These are phyloP conservation scores for Chauna torquata DNA, from an alignment of 2,113 vertebrate genomes.

Conservation along the genomic window DNA sequence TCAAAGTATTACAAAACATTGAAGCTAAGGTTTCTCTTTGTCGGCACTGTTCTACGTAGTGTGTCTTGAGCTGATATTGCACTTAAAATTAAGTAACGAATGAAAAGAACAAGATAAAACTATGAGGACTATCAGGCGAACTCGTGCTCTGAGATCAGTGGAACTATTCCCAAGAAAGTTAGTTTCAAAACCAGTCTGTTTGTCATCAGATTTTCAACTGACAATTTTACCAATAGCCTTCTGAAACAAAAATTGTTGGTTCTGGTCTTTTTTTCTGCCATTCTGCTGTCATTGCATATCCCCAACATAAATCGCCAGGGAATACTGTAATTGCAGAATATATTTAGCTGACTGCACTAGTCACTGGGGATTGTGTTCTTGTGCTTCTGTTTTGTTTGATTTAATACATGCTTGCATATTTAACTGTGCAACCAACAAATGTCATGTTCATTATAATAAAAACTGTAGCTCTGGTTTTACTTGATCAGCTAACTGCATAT, in stretches of 20 bases:
- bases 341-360: constrained; percentile 47
- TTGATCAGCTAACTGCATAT: neutral
- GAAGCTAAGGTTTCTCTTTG: neutral
- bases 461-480: constrained; percentile 27
- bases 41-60: neutral
- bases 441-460: neutral
- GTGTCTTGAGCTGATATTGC: neutral
- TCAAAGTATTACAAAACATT: neutral
- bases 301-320: constrained; percentile 55
- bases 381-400: constrained; percentile 56
- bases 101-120: neutral
- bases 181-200: neutral
- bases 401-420: constrained; percentile 60
- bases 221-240: constrained; percentile 1
- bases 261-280: constrained; percentile 21
- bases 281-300: neutral
- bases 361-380: constrained; percentile 40
- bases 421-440: constrained; percentile 50
- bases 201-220: neutral
- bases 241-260: constrained; percentile 14
- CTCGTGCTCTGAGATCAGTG: neutral
- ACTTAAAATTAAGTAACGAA: neutral
- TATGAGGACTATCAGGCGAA: neutral
- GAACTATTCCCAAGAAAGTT: neutral
- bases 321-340: constrained; percentile 37